Percentiles rank a stretch among this genome's conserved stretches.
These are phyloP conservation scores for Lysandra bellargus DNA, from an alignment of 2,888 invertebrate species.

Conservation along the genomic window DNA sequence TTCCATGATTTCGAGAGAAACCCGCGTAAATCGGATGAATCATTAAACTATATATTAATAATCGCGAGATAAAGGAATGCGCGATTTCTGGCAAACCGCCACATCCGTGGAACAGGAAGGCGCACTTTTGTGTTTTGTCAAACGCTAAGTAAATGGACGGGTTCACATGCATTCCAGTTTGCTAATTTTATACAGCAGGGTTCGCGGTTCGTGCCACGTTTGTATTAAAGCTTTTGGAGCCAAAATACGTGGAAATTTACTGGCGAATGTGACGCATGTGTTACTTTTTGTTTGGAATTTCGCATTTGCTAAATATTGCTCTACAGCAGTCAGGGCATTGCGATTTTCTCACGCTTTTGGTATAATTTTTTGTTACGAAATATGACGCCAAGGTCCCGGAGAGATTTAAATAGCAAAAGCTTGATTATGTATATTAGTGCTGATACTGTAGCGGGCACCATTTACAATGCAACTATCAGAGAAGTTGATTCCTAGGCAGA, in stretches of 20 bases:
- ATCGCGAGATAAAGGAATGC: slow-evolving; percentile 51
- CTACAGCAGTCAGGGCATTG: background rate
- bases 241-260: slow-evolving; percentile 21
- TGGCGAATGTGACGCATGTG: background rate
- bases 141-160: slow-evolving; percentile 34
- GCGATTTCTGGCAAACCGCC: slow-evolving; percentile 60
- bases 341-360: background rate
- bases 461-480: too few species aligned
- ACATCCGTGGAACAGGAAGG: slow-evolving; percentile 52
- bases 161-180: background rate
- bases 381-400: too few species aligned
- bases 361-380: too few species aligned
- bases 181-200: slow-evolving; percentile 10
- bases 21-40: background rate
- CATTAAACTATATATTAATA: slow-evolving; percentile 24
- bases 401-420: too few species aligned
- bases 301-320: background rate
- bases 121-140: slow-evolving; percentile 59
- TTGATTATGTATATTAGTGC: too few species aligned
- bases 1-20: background rate
- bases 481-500: too few species aligned
- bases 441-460: too few species aligned
- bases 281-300: background rate
- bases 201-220: too few species aligned
- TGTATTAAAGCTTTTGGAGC: background rate